Evolutionary conservation across 2,888 invertebrate species (phyloP).

Genomic region (Polydrusus tereticollis): DNA sequence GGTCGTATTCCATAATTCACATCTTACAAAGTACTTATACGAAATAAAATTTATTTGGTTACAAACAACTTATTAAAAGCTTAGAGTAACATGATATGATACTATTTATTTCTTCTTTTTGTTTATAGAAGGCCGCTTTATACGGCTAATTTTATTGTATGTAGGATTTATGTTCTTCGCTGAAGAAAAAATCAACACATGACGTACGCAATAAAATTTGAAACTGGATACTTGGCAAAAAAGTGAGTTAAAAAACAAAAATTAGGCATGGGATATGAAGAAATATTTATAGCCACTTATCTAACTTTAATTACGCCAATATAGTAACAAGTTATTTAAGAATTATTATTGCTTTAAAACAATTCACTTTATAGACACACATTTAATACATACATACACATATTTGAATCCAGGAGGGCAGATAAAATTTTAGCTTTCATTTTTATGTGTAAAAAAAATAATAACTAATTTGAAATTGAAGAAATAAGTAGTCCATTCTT

Average conservation of each 20-base stretch:
- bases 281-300: slow-evolving; percentile 29
- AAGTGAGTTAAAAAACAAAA: slow-evolving; percentile 30
- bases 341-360: neutral
- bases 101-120: slow-evolving; percentile 35
- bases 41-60: slow-evolving; percentile 28
- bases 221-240: slow-evolving; percentile 39
- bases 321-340: slow-evolving; percentile 2
- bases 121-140: slow-evolving; percentile 19
- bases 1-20: neutral
- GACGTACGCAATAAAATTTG: slow-evolving; percentile 45
- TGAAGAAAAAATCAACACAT: slow-evolving; percentile 29
- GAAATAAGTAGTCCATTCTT: too few relatives aligned
- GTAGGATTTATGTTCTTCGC: slow-evolving; percentile 27
- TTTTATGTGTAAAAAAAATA: too few relatives aligned
- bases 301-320: slow-evolving; percentile 20
- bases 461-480: too few relatives aligned
- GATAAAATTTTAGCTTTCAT: too few relatives aligned
- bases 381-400: too few relatives aligned
- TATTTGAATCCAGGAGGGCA: too few relatives aligned
- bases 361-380: neutral
- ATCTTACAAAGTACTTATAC: slow-evolving; percentile 12
- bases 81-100: slow-evolving; percentile 42
- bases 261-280: slow-evolving; percentile 23
- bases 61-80: slow-evolving; percentile 29
- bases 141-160: slow-evolving; percentile 41